Evolutionary conservation across 2,888 invertebrate species (phyloP).

Genomic region (Lacanobia wlatinum): DNA sequence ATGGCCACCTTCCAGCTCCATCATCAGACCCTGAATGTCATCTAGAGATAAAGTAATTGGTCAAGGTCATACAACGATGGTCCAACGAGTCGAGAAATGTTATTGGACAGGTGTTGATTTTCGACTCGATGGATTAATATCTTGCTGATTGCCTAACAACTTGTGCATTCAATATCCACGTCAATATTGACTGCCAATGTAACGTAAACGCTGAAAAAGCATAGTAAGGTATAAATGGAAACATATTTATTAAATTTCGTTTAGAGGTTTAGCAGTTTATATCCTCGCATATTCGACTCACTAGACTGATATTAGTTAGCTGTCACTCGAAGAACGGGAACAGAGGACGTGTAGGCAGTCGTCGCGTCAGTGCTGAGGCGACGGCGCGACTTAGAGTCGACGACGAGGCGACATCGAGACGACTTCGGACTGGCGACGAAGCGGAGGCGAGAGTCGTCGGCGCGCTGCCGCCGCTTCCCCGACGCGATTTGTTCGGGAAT

Average conservation of each 20-base stretch:
- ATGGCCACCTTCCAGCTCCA: no score
- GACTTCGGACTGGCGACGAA: constrained; percentile 21
- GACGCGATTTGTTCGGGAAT: constrained; percentile 85
- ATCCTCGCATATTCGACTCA: constrained; percentile 56
- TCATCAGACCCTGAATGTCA: no score
- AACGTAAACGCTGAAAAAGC: neutral
- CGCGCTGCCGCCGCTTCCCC: constrained; percentile 62
- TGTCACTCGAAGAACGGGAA: constrained; percentile 60
- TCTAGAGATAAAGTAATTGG: no score
- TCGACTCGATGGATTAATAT: constrained; percentile 7
- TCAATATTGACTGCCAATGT: neutral
- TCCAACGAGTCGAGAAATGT: neutral
- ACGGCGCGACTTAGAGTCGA: neutral
- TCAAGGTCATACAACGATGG: no score
- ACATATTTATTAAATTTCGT: constrained; percentile 18
- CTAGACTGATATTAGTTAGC: constrained; percentile 64
- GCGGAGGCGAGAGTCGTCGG: constrained; percentile 20
- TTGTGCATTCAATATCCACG: neutral
- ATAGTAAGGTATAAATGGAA: constrained; percentile 9
- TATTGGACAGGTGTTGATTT: neutral
- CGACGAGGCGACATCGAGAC: constrained; percentile 27
- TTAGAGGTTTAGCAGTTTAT: constrained; percentile 36
- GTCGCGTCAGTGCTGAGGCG: constrained; percentile 4
- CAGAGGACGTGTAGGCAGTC: constrained; percentile 47
- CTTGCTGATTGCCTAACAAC: neutral